A percentile compares a stretch with the other conserved stretches of the same genome.
phyloP scores from a whole-genome alignment of 2,113 vertebrate species.

The Atractosteus spatula region DNA sequence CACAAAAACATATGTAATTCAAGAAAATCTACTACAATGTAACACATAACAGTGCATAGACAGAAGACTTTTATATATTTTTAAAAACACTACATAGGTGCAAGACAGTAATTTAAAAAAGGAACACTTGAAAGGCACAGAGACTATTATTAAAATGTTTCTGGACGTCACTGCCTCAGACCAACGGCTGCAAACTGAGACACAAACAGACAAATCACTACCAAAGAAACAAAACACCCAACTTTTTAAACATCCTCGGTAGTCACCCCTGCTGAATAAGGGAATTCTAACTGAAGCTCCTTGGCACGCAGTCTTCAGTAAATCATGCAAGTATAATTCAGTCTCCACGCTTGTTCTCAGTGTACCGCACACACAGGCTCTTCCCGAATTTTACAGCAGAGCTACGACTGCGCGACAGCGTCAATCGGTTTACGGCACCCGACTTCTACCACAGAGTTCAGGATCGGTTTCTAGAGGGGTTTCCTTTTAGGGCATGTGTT shows the following conservation, averaged over 20 bases:
- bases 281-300: neutral
- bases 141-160: no score
- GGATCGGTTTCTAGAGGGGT: neutral
- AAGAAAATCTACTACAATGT: no score
- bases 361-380: slow-evolving; percentile 5
- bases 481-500: no score
- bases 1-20: no score
- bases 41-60: no score
- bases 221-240: slow-evolving; percentile 13
- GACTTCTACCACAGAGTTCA: neutral
- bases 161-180: no score
- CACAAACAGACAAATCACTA: no score
- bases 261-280: slow-evolving; percentile 17
- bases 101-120: no score
- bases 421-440: slow-evolving; percentile 19
- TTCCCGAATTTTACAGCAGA: neutral
- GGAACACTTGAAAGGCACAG: no score
- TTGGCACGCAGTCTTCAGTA: neutral
- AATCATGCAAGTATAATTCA: slow-evolving; percentile 16
- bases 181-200: no score
- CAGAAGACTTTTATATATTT: no score
- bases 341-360: slow-evolving; percentile 40
- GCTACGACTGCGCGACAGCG: slow-evolving; percentile 42
- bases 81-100: no score
- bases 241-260: slow-evolving; percentile 76